Evolutionary conservation across 2,113 vertebrate species (phyloP).

Genomic region (Alligator mississippiensis): DNA sequence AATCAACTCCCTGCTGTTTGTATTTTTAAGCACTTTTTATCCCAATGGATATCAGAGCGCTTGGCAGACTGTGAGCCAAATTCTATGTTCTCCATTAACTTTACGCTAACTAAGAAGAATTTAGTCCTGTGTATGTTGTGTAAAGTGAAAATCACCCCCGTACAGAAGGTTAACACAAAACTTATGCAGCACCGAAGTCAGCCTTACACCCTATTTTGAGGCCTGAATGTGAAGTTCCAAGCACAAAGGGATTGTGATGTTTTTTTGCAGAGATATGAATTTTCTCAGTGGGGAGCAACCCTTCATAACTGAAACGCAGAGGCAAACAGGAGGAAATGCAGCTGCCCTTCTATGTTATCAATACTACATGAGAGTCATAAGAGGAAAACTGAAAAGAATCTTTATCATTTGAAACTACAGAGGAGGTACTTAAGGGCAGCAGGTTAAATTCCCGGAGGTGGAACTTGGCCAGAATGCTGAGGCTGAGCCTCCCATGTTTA

Average conservation of each 20-base stretch:
- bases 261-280: background rate
- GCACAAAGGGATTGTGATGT: background rate
- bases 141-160: conserved; percentile 12
- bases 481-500: background rate
- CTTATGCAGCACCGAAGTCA: background rate
- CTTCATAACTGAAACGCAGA: background rate
- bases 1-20: background rate
- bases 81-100: background rate
- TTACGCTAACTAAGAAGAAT: conserved; percentile 13
- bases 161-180: conserved; percentile 3
- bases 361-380: background rate
- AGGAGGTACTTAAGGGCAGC: background rate
- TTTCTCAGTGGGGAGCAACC: background rate
- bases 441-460: background rate
- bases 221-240: background rate
- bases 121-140: background rate
- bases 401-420: background rate
- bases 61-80: background rate
- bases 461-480: background rate
- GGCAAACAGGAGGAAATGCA: rapidly evolving
- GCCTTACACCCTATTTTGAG: background rate
- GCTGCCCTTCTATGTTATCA: background rate
- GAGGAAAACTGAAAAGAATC: background rate
- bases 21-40: conserved; percentile 37
- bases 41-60: background rate